Base-by-base conservation (phyloP, 2,113 vertebrate genomes). In the Propithecus coquereli region DNA sequence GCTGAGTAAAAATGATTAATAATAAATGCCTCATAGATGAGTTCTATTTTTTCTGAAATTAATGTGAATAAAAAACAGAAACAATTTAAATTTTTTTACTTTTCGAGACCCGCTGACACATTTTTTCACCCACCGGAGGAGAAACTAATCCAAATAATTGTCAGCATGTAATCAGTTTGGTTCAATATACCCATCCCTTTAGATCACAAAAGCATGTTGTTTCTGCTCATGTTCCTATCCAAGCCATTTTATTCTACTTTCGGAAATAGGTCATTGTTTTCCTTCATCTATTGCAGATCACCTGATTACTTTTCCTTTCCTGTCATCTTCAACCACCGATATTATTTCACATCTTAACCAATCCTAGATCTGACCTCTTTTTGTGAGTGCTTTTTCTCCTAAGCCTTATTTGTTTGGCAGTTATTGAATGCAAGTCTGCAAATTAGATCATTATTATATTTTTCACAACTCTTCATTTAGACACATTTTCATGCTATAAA, bases 401-500 rank as follows among this genome's bases (percentile, higher is more conserved):
- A 80, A 76, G 12, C 73, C n/a, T n/a, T 94, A 71, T 47, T 94
- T 91, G 65, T 63, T 84, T 16, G 57, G 34, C 20, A 83, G 34
- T 94, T 82, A 77, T 18, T 82, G 32, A 43, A 52, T 59, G 5
- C 18, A 70, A 61, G 40, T 82, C 47, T 87, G 12, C 7, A 92
- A 90, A 95, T 90, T 94, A 91, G 87, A 80, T 76, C 30, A 66
- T 45, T 47, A 3, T 32, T 92, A 45, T 82, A 52, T 83, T 89
- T 93, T 85, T n/a, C 43, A 82, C 4, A 80, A 10, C n/a, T 76
- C 30, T 91, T 12, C 27, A 90, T 88, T 76, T 77, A 85, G 47
- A 74, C 20, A 45, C 63, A 87, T 71, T 95, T 97, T 82, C 30
- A 65, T 65, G 34, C 47, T 82, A 70, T 30, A 83, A 95, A 87